These are phyloP conservation scores for Rhombomys opimus DNA, from an alignment of 2,113 vertebrate species.

Conservation along the genomic window DNA sequence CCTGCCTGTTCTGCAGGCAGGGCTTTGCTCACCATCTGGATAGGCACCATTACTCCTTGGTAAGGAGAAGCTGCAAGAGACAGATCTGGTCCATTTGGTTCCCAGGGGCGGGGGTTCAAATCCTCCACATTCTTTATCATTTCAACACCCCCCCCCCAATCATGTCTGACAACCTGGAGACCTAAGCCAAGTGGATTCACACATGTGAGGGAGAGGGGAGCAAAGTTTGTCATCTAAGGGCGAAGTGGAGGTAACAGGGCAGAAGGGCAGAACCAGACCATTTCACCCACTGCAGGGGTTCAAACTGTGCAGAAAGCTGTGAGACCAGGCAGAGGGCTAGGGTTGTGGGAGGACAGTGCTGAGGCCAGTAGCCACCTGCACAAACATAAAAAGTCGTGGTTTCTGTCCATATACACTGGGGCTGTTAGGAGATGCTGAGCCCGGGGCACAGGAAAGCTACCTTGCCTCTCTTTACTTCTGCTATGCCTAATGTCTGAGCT, in stretches of 20 bases:
- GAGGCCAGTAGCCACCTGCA: neutral
- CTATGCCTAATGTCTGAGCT: neutral
- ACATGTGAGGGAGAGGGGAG: neutral
- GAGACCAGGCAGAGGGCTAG: neutral
- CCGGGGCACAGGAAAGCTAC: neutral
- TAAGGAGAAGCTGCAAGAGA: neutral
- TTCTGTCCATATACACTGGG: neutral
- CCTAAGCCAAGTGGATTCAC: neutral
- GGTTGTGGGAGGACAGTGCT: neutral
- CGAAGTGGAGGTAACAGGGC: neutral
- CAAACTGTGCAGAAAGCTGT: neutral
- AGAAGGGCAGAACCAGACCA: neutral
- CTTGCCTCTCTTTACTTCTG: neutral
- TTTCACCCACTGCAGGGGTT: neutral
- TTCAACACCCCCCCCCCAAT: neutral
- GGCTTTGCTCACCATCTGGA: neutral
- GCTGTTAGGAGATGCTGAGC: neutral
- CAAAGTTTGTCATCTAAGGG: neutral
- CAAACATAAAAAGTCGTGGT: neutral
- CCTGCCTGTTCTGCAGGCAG: neutral
- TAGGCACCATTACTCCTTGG: accelerated
- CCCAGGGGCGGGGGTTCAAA: neutral
- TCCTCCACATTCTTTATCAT: too few species aligned
- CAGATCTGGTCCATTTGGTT: neutral
- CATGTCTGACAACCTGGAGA: neutral